Percentiles rank a stretch among this genome's conserved stretches.
These are phyloP conservation scores for Drosophila teissieri DNA, from an alignment of 1,140 invertebrate genomes.

Conservation along the genomic window DNA sequence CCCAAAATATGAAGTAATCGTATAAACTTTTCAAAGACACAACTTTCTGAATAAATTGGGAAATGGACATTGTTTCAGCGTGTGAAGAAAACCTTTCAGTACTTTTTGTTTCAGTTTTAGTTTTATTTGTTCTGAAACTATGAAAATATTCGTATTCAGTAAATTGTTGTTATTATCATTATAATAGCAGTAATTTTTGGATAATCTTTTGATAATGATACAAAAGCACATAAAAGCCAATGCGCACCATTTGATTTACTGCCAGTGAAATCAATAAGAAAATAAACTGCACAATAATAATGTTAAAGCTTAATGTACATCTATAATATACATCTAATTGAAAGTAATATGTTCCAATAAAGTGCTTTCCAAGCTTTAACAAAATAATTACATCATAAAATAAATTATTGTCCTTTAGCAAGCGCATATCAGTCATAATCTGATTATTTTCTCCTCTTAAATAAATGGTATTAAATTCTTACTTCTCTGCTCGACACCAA, in stretches of 20 bases:
- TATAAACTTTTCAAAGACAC: conserved; percentile 20
- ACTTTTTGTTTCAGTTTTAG: no score
- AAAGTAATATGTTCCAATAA: no score
- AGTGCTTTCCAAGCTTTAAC: no score
- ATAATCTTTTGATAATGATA: background rate
- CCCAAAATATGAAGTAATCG: conserved; percentile 6
- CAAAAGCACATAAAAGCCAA: background rate
- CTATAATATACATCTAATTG: no score
- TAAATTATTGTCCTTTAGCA: no score
- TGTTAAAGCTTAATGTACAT: no score
- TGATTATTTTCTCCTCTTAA: no score
- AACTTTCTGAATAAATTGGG: conserved; percentile 5
- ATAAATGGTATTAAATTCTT: background rate
- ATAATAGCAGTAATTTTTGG: background rate
- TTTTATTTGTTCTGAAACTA: background rate
- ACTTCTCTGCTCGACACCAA: background rate
- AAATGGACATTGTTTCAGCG: background rate
- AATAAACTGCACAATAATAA: background rate
- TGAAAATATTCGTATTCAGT: no score
- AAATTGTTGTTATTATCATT: no score
- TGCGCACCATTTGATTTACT: background rate
- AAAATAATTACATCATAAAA: no score
- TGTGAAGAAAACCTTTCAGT: background rate
- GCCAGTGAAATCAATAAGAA: background rate
- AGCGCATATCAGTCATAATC: no score